Base-by-base conservation (phyloP, 2,888 invertebrate genomes). In the Leptopilina syphax region DNA sequence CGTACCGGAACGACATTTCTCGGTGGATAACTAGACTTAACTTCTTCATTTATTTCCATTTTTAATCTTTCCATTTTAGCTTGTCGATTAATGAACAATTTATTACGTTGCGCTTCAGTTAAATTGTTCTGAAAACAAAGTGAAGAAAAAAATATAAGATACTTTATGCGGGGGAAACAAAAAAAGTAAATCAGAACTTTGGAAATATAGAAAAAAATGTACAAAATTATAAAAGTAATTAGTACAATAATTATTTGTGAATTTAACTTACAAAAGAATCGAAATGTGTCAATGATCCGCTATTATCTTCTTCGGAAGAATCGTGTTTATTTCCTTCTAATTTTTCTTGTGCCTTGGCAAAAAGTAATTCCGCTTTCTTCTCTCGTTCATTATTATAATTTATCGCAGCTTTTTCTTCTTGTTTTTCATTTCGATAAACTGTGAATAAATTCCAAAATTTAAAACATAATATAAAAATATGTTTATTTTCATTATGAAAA, bases 1-100 rank as follows among this genome's bases (percentile, higher is more conserved):
- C 93, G 85, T 76, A 94, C 87, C 1, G 92, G 86, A 10, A 90
- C 89, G 13, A 93, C 93, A 70, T 93, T 88, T 57, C 93, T 90
- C 27, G 85, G 86, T 2, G 88, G 88, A 67, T 91, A 83, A 83
- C 84, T 88, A 65, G 89, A 83, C 2, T 86, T 86, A 65, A 92
- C 85, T 78, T 87, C 85, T 9, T 84, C 84, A 79, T 91, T 88
- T 9, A 92, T 65, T 67, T 87, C 86, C 65, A 85, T 81, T 63
- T 88, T 87, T 9, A 89, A 84, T 68, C 85, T 85, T 60, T 91
- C 90, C 80, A 86, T 84, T 67, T 85, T 86, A 8, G 77, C 76
- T 18, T 77, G 83, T 60, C 80, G 83, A 27, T 93, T 92, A 4
- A 93, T 89, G 80, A 92, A 89, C 2, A 94, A 87, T 0, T 92